Evolutionary conservation across 2,888 invertebrate genomes (phyloP).

Genomic region (Trichopoda pennipes): DNA sequence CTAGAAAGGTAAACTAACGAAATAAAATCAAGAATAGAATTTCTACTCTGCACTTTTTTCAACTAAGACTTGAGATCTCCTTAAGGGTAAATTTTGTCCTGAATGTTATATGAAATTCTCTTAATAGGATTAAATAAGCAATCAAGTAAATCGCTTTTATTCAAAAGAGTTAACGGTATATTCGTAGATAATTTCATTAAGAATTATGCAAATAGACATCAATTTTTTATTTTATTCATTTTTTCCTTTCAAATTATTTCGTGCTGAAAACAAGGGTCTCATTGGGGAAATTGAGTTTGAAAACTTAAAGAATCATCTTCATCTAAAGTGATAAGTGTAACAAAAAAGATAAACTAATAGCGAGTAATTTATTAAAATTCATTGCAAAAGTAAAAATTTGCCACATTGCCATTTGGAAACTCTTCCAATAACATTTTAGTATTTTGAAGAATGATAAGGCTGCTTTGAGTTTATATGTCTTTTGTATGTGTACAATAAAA

Average conservation of each 20-base stretch:
- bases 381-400: not conserved
- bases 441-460: conserved; percentile 34
- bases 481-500: conserved; percentile 24
- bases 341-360: conserved; percentile 51
- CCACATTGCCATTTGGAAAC: not conserved
- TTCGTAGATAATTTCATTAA: too few relatives aligned
- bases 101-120: too few relatives aligned
- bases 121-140: too few relatives aligned
- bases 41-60: too few relatives aligned
- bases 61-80: too few relatives aligned
- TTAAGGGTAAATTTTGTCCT: too few relatives aligned
- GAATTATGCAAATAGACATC: too few relatives aligned
- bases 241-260: not conserved
- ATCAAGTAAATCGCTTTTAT: too few relatives aligned
- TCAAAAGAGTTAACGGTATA: too few relatives aligned
- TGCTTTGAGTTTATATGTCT: conserved; percentile 15
- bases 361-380: conserved; percentile 61
- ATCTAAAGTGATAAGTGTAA: conserved; percentile 52
- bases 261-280: conserved; percentile 41
- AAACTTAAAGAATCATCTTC: conserved; percentile 39
- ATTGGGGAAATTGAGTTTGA: conserved; percentile 42
- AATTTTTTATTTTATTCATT: conserved; percentile 12
- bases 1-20: too few relatives aligned
- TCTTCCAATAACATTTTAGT: not conserved
- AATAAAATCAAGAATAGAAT: too few relatives aligned